Conservation (phyloP, 2,888 invertebrate species). For the Alviniconcha strummeri region DNA sequence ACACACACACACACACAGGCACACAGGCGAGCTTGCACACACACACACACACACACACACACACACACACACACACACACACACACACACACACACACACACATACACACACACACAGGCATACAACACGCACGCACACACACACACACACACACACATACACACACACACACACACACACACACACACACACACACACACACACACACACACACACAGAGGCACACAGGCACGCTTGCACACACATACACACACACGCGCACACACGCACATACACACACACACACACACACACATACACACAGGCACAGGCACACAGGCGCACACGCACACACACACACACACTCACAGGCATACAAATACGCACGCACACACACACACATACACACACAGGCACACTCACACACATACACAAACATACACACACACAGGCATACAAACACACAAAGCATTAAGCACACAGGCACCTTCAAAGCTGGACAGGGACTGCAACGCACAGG, state of each 20-base stretch:
- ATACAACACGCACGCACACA: neutral
- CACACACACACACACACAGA: neutral
- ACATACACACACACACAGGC: neutral
- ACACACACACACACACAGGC: neutral
- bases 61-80: neutral
- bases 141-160: neutral
- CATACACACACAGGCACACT: neutral
- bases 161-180: neutral
- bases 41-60: neutral
- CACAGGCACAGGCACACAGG: neutral
- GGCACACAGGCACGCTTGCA: neutral
- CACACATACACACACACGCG: constrained; percentile 7
- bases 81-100: neutral
- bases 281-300: neutral
- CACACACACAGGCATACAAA: neutral
- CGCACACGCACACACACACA: neutral
- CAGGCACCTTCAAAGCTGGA: neutral
- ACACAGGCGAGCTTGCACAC: neutral
- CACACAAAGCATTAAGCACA: no score
- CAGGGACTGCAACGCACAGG: neutral
- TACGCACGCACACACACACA: neutral
- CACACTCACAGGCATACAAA: neutral
- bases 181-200: neutral
- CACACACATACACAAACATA: neutral
- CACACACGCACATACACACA: constrained; percentile 4